Evolutionary conservation across 2,797 vertebrate species (phyloP).

Genomic region (Halcyon badia): DNA sequence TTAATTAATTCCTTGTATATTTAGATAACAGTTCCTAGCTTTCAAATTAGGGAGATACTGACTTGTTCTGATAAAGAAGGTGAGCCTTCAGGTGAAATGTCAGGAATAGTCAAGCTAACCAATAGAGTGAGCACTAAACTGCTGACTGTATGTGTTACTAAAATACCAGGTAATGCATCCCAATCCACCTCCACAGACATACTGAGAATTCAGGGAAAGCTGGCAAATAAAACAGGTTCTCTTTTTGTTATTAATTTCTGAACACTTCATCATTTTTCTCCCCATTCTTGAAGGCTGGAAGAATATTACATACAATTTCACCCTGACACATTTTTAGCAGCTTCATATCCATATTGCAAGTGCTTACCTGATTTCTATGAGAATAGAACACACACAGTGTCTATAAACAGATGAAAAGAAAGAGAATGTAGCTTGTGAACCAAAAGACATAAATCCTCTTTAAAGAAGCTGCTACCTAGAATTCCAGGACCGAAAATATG

Average conservation of each 20-base stretch:
- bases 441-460: neutral
- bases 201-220: neutral
- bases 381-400: neutral
- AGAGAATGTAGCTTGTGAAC: neutral
- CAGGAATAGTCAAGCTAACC: neutral
- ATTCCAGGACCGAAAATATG: neutral
- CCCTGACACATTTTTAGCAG: neutral
- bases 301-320: neutral
- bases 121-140: neutral
- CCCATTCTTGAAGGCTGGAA: neutral
- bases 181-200: neutral
- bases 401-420: neutral
- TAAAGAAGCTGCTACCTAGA: neutral
- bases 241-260: neutral
- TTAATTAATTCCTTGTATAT: neutral
- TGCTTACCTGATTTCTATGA: neutral
- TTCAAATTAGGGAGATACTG: neutral
- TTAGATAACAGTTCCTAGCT: neutral
- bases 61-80: neutral
- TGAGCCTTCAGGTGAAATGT: neutral
- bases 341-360: neutral
- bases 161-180: neutral
- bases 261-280: neutral
- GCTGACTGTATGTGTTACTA: neutral
- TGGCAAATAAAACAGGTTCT: neutral